Percentiles rank a stretch among this genome's conserved stretches.
phyloP scores from a whole-genome alignment of 2,113 vertebrate species.

The Hystrix brachyura region DNA sequence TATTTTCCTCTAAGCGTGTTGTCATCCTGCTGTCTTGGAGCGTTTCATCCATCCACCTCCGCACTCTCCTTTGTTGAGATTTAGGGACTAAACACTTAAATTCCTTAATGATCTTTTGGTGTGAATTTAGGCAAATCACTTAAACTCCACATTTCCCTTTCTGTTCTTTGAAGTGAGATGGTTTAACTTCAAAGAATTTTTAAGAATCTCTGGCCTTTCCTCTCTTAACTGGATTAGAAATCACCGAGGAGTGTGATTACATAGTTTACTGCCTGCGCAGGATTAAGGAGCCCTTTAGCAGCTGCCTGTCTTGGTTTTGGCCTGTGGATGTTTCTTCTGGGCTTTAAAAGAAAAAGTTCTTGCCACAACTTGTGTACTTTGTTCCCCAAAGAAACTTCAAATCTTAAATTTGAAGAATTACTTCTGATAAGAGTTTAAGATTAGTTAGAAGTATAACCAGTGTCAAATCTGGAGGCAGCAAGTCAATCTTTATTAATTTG shows the following conservation, averaged over 20 bases:
- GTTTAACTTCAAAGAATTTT: background rate
- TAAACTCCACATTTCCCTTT: background rate
- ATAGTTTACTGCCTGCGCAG: background rate
- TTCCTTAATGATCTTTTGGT: background rate
- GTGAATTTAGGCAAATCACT: background rate
- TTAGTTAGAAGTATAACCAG: background rate
- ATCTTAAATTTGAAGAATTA: background rate
- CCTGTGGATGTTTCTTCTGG: background rate
- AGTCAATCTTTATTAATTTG: background rate
- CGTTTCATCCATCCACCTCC: background rate
- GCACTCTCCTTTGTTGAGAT: background rate
- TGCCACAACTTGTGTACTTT: conserved; percentile 13
- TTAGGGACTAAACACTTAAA: background rate
- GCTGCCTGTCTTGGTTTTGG: background rate
- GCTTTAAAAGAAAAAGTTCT: background rate
- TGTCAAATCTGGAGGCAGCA: background rate
- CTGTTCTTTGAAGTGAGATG: background rate
- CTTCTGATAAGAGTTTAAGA: background rate
- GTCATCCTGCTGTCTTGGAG: background rate
- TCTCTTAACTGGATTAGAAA: background rate
- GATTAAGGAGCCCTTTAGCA: background rate
- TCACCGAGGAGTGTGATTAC: background rate
- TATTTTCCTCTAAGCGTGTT: background rate
- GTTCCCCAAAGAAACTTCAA: background rate
- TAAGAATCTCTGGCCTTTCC: background rate